Conservation (phyloP, 2,113 vertebrate species). For the Proterorhinus semilunaris region DNA sequence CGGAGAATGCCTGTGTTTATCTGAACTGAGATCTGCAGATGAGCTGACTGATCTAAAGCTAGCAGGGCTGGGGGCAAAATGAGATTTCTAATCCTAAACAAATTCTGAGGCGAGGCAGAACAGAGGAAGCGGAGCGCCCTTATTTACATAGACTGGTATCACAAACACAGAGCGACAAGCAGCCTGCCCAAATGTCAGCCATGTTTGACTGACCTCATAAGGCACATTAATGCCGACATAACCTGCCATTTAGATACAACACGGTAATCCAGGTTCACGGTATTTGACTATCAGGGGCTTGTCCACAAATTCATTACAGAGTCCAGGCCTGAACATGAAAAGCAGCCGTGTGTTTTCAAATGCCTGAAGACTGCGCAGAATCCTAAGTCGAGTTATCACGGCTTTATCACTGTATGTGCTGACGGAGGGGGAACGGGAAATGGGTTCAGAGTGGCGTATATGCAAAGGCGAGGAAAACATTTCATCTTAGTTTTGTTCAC, state of each 20-base stretch:
- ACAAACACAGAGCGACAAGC: conserved; percentile 65
- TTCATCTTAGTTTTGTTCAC: conserved; percentile 12
- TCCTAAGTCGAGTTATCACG: conserved; percentile 37
- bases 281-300: conserved; percentile 60
- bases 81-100: conserved; percentile 73
- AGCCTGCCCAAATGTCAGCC: conserved; percentile 65
- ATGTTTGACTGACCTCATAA: conserved; percentile 69
- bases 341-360: conserved; percentile 26
- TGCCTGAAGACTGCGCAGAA: conserved; percentile 41
- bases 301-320: conserved; percentile 45
- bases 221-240: conserved; percentile 60
- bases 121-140: conserved; percentile 58
- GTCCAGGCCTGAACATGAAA: conserved; percentile 24
- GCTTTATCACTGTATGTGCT: conserved; percentile 19
- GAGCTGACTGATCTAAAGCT: conserved; percentile 72
- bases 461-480: background rate
- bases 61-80: conserved; percentile 70
- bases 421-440: conserved; percentile 18
- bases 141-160: conserved; percentile 68
- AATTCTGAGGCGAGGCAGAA: conserved; percentile 61
- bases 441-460: conserved; percentile 17
- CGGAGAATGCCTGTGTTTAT: conserved; percentile 63
- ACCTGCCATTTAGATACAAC: conserved; percentile 60
- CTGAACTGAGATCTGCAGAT: conserved; percentile 67
- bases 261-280: conserved; percentile 59